A percentile compares a stretch with the other conserved stretches of the same genome.
phyloP scores from a whole-genome alignment of 2,113 vertebrate genomes.

The Chloroceryle aenea region DNA sequence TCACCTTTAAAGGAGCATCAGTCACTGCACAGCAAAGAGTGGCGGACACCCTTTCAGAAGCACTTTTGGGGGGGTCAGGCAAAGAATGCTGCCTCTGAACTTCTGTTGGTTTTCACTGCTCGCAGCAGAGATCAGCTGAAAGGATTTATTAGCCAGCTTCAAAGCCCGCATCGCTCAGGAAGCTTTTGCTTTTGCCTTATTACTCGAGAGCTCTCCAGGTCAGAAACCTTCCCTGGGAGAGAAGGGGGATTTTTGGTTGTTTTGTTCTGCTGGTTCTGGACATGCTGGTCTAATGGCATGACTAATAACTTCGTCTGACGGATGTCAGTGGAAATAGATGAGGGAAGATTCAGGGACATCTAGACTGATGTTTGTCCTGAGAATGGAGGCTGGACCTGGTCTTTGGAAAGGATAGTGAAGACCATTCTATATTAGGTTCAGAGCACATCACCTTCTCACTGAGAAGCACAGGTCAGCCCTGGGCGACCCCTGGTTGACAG shows the following conservation, averaged over 20 bases:
- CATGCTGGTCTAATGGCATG: not conserved
- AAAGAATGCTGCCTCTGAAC: not conserved
- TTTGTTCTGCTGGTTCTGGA: not conserved
- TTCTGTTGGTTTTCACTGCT: not conserved
- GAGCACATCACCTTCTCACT: not conserved
- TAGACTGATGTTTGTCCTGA: not conserved
- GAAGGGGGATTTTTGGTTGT: not conserved
- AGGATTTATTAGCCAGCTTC: not conserved
- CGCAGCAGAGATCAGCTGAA: not conserved
- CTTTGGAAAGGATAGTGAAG: not conserved
- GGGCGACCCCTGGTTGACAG: not conserved
- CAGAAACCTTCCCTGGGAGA: not conserved
- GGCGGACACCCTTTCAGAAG: rapidly evolving
- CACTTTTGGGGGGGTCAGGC: rapidly evolving
- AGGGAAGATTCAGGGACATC: not conserved
- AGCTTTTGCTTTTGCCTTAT: not conserved
- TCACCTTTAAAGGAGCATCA: not conserved
- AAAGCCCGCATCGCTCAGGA: not conserved
- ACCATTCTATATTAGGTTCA: rapidly evolving
- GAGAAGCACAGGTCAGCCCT: not conserved
- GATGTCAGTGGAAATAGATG: not conserved
- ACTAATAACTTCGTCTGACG: not conserved
- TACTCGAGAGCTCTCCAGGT: not conserved
- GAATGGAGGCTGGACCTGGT: not conserved
- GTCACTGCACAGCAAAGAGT: not conserved